phyloP scores from a whole-genome alignment of 2,797 vertebrate genomes.

The Anabas testudineus region DNA sequence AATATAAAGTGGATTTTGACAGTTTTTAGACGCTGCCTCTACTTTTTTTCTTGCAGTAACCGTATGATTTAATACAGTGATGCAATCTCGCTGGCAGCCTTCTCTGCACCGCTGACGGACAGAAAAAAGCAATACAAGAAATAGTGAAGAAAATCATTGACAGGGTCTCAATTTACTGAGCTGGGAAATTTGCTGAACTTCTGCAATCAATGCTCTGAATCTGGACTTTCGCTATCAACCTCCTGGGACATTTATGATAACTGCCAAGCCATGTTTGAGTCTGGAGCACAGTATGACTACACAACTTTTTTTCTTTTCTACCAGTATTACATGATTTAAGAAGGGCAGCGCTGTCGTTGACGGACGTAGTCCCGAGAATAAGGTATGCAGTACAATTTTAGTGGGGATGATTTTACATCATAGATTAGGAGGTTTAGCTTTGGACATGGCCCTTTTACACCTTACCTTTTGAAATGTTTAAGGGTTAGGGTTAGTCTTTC shows the following conservation, averaged over 20 bases:
- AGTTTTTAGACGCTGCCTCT: conserved; percentile 4
- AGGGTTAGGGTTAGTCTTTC: too few species aligned
- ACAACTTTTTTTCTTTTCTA: conserved; percentile 14
- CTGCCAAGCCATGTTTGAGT: conserved; percentile 26
- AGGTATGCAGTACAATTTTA: neutral
- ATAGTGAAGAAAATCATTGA: conserved; percentile 71
- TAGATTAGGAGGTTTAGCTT: neutral
- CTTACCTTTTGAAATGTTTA: too few species aligned
- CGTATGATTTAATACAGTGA: conserved; percentile 37
- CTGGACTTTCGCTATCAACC: conserved; percentile 63
- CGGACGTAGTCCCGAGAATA: conserved; percentile 1
- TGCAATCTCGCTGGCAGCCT: conserved; percentile 54
- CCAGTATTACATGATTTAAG: conserved; percentile 17
- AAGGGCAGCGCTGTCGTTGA: conserved; percentile 1
- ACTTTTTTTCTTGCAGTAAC: conserved; percentile 23
- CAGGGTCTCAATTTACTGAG: conserved; percentile 76
- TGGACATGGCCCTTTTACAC: too few species aligned
- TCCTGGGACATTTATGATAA: conserved; percentile 60
- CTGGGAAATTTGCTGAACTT: conserved; percentile 77
- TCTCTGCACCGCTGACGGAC: conserved; percentile 43
- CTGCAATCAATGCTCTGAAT: conserved; percentile 73
- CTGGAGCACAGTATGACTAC: conserved; percentile 22
- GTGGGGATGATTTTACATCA: neutral
- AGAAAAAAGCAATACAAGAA: conserved; percentile 55
- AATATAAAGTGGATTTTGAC: conserved; percentile 9